Evolutionary conservation across 2,888 invertebrate species (phyloP).

Genomic region (Phaonia tiefii): DNA sequence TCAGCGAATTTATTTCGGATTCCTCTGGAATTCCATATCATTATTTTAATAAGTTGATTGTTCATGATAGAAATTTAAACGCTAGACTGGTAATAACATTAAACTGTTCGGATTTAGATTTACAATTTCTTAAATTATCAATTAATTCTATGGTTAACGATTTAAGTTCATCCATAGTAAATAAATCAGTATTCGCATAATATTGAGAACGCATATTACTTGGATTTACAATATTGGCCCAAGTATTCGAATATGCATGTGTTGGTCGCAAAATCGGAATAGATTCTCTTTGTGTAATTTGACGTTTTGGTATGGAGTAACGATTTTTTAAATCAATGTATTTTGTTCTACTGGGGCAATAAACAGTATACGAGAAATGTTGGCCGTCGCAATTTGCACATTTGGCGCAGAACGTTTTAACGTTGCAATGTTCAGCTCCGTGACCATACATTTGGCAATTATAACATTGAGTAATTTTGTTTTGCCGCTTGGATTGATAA

Average conservation of each 20-base stretch:
- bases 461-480: constrained; percentile 42
- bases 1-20: constrained; percentile 11
- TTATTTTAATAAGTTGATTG: neutral
- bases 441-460: constrained; percentile 38
- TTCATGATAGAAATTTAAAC: neutral
- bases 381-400: constrained; percentile 11
- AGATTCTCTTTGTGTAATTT: neutral
- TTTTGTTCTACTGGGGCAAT: too few species aligned
- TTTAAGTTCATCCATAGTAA: neutral
- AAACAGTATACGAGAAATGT: neutral
- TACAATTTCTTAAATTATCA: neutral
- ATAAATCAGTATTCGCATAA: neutral
- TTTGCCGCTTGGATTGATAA: constrained; percentile 36
- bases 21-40: constrained; percentile 10
- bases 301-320: neutral
- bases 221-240: neutral
- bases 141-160: neutral
- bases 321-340: neutral
- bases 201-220: neutral
- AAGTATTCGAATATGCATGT: neutral
- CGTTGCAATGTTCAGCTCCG: constrained; percentile 41
- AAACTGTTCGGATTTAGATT: constrained; percentile 19
- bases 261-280: neutral
- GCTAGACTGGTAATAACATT: constrained; percentile 17
- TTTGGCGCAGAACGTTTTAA: constrained; percentile 29